Evolutionary conservation across 2,888 invertebrate species (phyloP), one percentile per base, ranked within the genome.

Genomic region (Lepidonotus clava): DNA sequence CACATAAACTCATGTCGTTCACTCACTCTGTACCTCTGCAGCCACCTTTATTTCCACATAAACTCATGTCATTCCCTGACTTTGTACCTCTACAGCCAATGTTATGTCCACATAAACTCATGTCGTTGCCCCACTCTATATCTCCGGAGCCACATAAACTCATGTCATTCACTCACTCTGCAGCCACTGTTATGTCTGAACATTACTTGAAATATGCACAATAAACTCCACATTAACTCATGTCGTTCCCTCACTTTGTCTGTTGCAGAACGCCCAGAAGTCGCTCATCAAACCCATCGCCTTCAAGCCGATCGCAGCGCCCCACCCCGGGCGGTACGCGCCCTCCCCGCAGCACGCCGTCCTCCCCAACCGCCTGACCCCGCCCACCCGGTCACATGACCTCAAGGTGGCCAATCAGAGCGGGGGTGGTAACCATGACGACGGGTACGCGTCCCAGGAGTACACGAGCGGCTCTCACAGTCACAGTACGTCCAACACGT

Each of bases 391-490:
- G 56, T 34, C 77, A 36, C 46, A 51, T 38, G 86, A 86, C 80
- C 40, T 80, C 38, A 86, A 66, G 67, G 8, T 56, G 40, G 61
- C 53, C 40, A 85, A 83, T 46, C 85, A 85, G 11, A 80, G 84
- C 53, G 83, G 67, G 34, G 89, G 77, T n/a, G 14, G 21, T 51
- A 83, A 84, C 77, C 86, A 83, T 32, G 89, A 89, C 38, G 89
- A 89, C 51, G 89, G 89, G 18, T 89, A 89, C 61, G 86, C 83
- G 34, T 89, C 89, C 2, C 88, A 88, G 71, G 86, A 87, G 32
- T 87, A 87, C 80, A 83, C 83, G 80, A 53, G 38, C 0, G 34
- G 66, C 36, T 67, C 71, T 11, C 84, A 87, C 80, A 86, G 83
- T 40, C 84, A 76, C 77, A 87, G 86, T 51, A 87, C 66, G 34